Base-by-base conservation (phyloP, 2,113 vertebrate genomes). In the Chaenogobius annularis region DNA sequence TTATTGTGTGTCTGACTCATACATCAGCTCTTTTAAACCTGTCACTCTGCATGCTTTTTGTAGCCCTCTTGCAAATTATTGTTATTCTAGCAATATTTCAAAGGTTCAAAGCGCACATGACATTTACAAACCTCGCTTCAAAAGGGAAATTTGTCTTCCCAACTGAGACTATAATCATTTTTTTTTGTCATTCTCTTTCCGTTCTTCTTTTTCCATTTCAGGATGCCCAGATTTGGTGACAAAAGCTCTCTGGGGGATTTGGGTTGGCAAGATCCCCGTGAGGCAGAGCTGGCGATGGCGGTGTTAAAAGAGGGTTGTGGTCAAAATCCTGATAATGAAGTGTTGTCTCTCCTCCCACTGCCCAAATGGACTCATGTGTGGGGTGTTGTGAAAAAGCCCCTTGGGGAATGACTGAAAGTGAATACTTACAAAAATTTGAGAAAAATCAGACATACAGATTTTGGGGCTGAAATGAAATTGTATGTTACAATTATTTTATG, bases 321-420 rank as follows among this genome's bases (percentile, higher is more conserved):
- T 58, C 20, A 12, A 17, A 19, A 35, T 14, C 12, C 26, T 31
- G 77, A 74, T 88, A 87, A 86, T 83, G 72, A 87, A 87, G 81
- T 87, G 83, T 74, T 88, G 68, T 80, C 66, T 74, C 22, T 13
- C 5, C 55, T 14, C 22, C n/a, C 55, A 6, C 55, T 26, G 22
- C 12, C 55, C 55, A 26, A 12, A 26, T 26, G 55, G 55, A 58
- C 11, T 14, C 12, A 6, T 58, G 22, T 23, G 11, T 10, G 14
- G 13, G 26, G 55, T 6, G 55, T 10, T 11, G 54, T n/a, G 11
- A 10, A 55, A 55, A 22, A 1, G 54, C 10, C 20, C 15, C 59
- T 19, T 62, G 31, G 59, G 26, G 15, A 37, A 62, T 6, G 9
- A 12, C 4, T 23, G 7, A 46, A 13, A 46, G 44, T 46, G 44